phyloP scores from a whole-genome alignment of 2,888 invertebrate species.

The Maniola hyperantus region DNA sequence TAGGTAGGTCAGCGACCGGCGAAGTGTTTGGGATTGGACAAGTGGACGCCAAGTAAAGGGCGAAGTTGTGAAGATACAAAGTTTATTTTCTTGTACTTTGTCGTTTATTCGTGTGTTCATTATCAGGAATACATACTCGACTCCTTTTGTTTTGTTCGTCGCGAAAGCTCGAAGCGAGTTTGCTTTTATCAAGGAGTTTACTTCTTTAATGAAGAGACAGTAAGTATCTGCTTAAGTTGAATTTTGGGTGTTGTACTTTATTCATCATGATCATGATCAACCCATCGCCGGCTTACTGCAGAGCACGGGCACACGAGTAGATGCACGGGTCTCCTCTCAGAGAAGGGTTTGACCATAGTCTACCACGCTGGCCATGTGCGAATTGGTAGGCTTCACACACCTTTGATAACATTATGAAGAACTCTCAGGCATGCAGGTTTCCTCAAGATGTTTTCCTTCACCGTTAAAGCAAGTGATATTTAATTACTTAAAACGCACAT shows the following conservation, averaged over 20 bases:
- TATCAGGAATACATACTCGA: slow-evolving; percentile 15
- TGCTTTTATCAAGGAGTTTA: slow-evolving; percentile 14
- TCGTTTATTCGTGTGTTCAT: slow-evolving; percentile 20
- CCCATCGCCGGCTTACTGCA: too few species aligned
- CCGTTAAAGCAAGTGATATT: too few species aligned
- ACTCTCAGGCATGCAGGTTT: too few species aligned
- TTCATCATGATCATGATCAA: too few species aligned
- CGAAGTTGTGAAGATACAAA: slow-evolving; percentile 9
- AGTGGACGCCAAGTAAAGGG: slow-evolving; percentile 13
- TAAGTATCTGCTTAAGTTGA: not conserved
- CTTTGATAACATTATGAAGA: too few species aligned
- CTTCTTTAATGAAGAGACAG: not conserved
- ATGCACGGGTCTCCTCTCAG: too few species aligned
- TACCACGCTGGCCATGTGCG: too few species aligned
- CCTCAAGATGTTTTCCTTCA: too few species aligned
- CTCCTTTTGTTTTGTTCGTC: slow-evolving; percentile 6
- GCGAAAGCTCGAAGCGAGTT: slow-evolving; percentile 13
- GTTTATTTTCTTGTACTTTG: slow-evolving; percentile 14
- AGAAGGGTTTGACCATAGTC: too few species aligned
- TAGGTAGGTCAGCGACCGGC: slow-evolving; percentile 10
- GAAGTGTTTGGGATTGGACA: slow-evolving; percentile 11
- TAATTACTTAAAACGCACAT: too few species aligned
- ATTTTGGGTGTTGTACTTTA: slow-evolving; percentile 3
- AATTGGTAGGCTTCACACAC: too few species aligned
- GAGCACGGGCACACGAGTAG: too few species aligned